Base-by-base conservation (phyloP, 2,888 invertebrate species). In the Alloplasta piceator region DNA sequence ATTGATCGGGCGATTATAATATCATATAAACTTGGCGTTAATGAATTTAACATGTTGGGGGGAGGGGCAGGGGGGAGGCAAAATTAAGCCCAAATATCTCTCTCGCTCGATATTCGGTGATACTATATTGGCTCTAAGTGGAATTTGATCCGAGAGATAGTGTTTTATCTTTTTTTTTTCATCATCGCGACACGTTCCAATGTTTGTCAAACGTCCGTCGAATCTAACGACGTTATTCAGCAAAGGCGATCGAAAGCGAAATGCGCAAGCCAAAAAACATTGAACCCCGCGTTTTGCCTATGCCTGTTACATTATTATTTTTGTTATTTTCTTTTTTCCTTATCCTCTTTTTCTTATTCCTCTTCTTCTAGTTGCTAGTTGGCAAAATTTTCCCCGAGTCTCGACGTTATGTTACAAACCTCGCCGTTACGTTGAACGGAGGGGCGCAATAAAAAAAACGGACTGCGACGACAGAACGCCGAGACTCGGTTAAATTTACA, bases 401-500 rank as follows among this genome's bases (percentile, higher is more conserved):
- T 76, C 76, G 66, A 63, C 56, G 67, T 68, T 55, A 50, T 73
- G 26, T 26, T 26, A 26, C 26, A 26, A 26, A 26, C 38, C 41
- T 50, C 52, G 48, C 3, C 26, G 2, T 55, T 61, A 50, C 46
- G 75, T 55, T 70, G 6, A 26, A 0, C n/a, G 52, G 16, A 48
- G 26, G 67, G 39, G 50, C 55, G 36, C 7, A 52, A 48, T 50
- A 36, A 39, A 50, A n/a, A 39, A 26, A 14, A 46, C n/a, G 36
- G 36, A 72, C 43, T 36, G n/a, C 41, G 56, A 71, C 26, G 41
- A 48, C 61, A 67, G 56, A 71, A 71, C 71, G 68, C 46, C 38
- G 66, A 55, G 64, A 68, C 68, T 58, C 50, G 39, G 46, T 56
- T 60, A 73, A 77, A 73, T 68, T 64, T 60, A 63, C 80, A 77